These are phyloP conservation scores for Pseudorhiza aurosa DNA, from an alignment of 30 jellyfish, hydroid and myxozoan species.

Conservation along the genomic window DNA sequence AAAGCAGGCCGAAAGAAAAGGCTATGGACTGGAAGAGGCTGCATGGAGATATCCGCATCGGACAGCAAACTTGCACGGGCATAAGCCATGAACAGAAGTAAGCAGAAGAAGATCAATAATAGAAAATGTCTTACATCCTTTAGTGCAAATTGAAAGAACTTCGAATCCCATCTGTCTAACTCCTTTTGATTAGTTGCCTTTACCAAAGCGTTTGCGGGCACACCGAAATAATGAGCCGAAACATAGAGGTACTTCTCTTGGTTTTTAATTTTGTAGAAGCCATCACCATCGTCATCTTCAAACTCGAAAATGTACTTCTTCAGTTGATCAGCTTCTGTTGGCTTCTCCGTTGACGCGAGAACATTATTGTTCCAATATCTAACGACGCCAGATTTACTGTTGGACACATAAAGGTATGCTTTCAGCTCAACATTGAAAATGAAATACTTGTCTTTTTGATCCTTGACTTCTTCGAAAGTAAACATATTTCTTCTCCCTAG, in stretches of 20 bases:
- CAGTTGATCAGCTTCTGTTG: not conserved
- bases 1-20: too few species aligned
- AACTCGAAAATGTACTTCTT: conserved; percentile 24
- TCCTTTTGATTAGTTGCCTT: conserved; percentile 27
- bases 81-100: too few species aligned
- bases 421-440: conserved; percentile 16
- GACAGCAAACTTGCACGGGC: too few species aligned
- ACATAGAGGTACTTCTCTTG: conserved; percentile 21
- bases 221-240: conserved; percentile 5
- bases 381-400: conserved; percentile 43
- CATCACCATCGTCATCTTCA: conserved; percentile 59
- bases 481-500: conserved; percentile 32
- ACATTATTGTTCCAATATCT: conserved; percentile 24
- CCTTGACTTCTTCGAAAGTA: conserved; percentile 6
- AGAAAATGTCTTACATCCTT: conserved; percentile 41
- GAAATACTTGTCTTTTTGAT: not conserved
- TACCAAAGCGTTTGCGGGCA: conserved; percentile 9
- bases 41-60: too few species aligned
- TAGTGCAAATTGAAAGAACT: conserved; percentile 24
- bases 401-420: conserved; percentile 12
- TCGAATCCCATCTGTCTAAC: conserved; percentile 21
- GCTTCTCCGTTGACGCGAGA: conserved; percentile 1
- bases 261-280: conserved; percentile 30
- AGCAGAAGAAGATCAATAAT: too few species aligned
- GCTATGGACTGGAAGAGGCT: too few species aligned